Base-by-base conservation (phyloP, 2,113 vertebrate genomes). In the Plotosus lineatus region DNA sequence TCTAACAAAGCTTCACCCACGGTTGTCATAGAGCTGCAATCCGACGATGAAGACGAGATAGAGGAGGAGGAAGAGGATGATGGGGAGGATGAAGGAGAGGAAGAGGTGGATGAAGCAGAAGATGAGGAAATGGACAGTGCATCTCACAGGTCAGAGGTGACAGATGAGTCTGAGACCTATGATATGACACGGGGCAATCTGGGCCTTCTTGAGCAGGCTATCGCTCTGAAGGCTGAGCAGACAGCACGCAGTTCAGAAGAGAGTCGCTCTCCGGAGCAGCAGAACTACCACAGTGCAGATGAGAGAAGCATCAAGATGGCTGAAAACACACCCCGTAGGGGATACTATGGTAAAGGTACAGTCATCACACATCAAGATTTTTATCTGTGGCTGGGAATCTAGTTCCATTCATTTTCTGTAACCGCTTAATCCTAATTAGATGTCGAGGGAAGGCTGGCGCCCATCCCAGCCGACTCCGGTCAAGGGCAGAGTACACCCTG, bases 161-260 rank as follows among this genome's bases (percentile, higher is more conserved):
- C 96, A 0, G 97, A 98, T 0, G 98, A 97, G 90, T 97, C 95
- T 0, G 98, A 98, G 88, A 96, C 96, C 88, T 97, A 98, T 0
- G 98, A 99, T 85, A 95, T 98, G 96, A 96, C 96, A 0, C 94
- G 96, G 42, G 98, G 98, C 4, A 99, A 99, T 90, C 92, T 99
- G 88, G 96, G 96, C 8, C 94, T 99, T 68, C 91, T 99, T 88
- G 98, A 99, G 89, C 96, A 99, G 89, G 98, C 98, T 89, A 99
- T 99, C 0, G 98, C 98, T 0, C 91, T 99, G 86, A 98, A 99
- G 88, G 98, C 98, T 0, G 96, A 96, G 90, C 96, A 98, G 90
- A 97, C 95, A 51, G 93, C 92, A 26, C 91, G 92, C 0, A 90
- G 93, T 19, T 91, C 94, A 31, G 96, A 95, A 77, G 91, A 91